phyloP scores from a whole-genome alignment of 2,113 vertebrate species.

The Solenodon paradoxus region DNA sequence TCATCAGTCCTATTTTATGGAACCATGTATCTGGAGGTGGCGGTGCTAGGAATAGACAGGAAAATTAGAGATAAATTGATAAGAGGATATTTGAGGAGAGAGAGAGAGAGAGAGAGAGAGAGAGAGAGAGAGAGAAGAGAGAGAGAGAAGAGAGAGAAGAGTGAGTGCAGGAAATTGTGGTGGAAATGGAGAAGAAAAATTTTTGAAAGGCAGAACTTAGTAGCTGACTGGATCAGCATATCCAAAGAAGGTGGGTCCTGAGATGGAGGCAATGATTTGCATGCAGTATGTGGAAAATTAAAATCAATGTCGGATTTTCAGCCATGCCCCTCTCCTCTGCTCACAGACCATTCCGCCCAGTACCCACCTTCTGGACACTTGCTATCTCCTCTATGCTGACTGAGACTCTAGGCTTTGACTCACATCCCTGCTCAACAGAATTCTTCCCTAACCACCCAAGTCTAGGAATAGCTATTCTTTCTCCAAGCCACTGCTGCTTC shows the following conservation, averaged over 20 bases:
- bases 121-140: too few relatives aligned
- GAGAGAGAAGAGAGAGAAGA: not conserved
- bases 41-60: not conserved
- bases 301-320: not conserved
- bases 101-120: not conserved
- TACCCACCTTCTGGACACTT: too few relatives aligned
- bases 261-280: not conserved
- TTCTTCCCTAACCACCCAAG: not conserved
- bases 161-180: not conserved
- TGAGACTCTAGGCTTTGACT: not conserved
- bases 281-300: not conserved
- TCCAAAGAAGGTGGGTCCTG: not conserved
- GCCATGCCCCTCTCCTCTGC: not conserved
- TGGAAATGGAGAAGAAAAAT: not conserved
- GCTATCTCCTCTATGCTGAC: not conserved
- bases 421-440: not conserved
- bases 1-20: not conserved
- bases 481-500: not conserved
- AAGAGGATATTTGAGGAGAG: not conserved
- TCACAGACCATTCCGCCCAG: not conserved
- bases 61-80: not conserved
- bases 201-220: not conserved
- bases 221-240: not conserved
- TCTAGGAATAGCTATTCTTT: not conserved
- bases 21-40: not conserved